A percentile compares a stretch with the other conserved stretches of the same genome.
Conservation (phyloP, 2,113 vertebrate genomes). For the Lethenteron camtschaticum region DNA sequence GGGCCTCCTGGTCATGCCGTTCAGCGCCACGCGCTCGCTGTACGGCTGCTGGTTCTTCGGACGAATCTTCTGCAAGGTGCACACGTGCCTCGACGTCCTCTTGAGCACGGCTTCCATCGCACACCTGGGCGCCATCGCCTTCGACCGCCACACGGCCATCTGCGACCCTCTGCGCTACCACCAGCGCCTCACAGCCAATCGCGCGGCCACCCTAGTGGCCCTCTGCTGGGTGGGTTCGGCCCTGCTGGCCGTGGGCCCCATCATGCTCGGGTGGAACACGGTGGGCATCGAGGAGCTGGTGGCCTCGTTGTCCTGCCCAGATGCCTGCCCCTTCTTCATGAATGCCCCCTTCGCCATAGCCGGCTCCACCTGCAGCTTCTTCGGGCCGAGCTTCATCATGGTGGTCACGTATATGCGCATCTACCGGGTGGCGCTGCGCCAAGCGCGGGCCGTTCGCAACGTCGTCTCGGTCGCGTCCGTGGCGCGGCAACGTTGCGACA, state of each 20-base stretch:
- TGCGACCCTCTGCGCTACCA: constrained; percentile 36
- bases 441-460: constrained; percentile 35
- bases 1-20: constrained; percentile 40
- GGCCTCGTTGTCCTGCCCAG: constrained; percentile 5
- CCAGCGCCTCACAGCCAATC: constrained; percentile 22
- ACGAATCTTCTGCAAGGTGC: constrained; percentile 36
- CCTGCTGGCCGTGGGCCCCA: constrained; percentile 34
- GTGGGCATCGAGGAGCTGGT: constrained; percentile 23
- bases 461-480: constrained; percentile 17
- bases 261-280: constrained; percentile 37
- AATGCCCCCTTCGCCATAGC: constrained; percentile 20
- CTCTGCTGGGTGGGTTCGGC: constrained; percentile 33
- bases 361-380: constrained; percentile 23
- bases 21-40: constrained; percentile 38
- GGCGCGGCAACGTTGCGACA: constrained; percentile 14
- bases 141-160: constrained; percentile 37
- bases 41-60: constrained; percentile 50
- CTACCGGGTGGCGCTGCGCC: constrained; percentile 56
- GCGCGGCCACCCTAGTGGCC: constrained; percentile 26
- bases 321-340: constrained; percentile 14
- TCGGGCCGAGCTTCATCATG: constrained; percentile 19
- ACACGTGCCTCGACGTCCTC: constrained; percentile 31
- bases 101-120: constrained; percentile 39
- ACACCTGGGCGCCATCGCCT: constrained; percentile 40
- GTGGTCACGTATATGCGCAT: constrained; percentile 25